Evolutionary conservation across 2,888 invertebrate genomes (phyloP), one percentile per base, ranked within the genome.

Genomic region (Orthosia gothica): DNA sequence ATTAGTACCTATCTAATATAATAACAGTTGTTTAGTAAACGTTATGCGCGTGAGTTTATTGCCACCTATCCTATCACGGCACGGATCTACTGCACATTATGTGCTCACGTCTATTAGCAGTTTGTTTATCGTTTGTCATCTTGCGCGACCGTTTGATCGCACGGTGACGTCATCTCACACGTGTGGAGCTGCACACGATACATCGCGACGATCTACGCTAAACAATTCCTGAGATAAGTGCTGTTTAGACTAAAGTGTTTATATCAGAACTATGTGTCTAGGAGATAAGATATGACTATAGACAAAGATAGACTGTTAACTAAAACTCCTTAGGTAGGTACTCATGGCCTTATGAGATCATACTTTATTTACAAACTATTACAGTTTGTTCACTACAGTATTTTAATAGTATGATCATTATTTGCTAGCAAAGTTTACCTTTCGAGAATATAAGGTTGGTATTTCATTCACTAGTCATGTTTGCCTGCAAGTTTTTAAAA

Each of bases 121-220:
- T 54, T 67, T 72, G 57, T 82, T 75, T 59, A 72, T n/a, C 32
- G 49, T 59, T 50, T 72, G 62, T 72, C 71, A 72, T 54, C 69
- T 70, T 57, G 74, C 59, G 49, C 65, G 47, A 67, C 20, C 40
- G 58, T 69, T 50, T 40, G 70, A 71, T 81, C 61, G 52, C 45
- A 32, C 5, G 55, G 11, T 82, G 82, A 82, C 71, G 82, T 82
- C 70, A 79, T 15, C 5, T 4, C 3, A 77, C 61, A 77, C 69
- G 57, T 59, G 70, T 74, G 5, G 1, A 32, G 20, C 26, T 57
- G 32, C 57, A 26, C 66, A 54, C 26, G 57, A 57, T 65, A 62
- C 18, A 15, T 32, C 0, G 40, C 40, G 40, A 40, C 50, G 50
- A 65, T 68, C 68, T 65, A 66, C 66, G 63, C 32, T 63, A 76